A percentile compares a stretch with the other conserved stretches of the same genome.
These are phyloP conservation scores for Myotis pilosus DNA, from an alignment of 2,797 vertebrate genomes.

Conservation along the genomic window DNA sequence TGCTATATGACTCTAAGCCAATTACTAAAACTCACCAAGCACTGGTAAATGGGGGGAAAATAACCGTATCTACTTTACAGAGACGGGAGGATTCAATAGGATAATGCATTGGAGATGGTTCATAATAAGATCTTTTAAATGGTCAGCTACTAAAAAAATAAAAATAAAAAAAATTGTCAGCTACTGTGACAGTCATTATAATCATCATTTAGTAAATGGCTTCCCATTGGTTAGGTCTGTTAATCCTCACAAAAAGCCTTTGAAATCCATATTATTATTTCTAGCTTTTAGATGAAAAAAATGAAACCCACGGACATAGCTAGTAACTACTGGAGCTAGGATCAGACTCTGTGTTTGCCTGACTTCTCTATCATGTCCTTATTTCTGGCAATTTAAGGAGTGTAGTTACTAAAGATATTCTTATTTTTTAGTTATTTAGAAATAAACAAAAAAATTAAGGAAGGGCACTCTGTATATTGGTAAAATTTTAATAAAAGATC, in stretches of 20 bases:
- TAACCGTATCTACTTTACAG: not conserved
- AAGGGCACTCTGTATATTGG: not conserved
- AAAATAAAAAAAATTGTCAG: not conserved
- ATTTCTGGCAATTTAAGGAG: not conserved
- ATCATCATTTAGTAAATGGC: not conserved
- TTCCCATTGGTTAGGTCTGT: not conserved
- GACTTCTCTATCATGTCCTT: not conserved
- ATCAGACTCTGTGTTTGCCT: not conserved
- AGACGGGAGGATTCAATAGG: not conserved
- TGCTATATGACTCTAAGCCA: not conserved
- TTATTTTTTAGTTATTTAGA: conserved; percentile 5
- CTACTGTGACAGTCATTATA: not conserved
- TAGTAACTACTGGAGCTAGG: not conserved
- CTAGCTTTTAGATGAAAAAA: not conserved
- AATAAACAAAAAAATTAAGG: not conserved
- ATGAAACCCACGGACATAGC: not conserved
- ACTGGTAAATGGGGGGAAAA: not conserved
- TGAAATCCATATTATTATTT: not conserved
- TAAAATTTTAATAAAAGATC: not conserved
- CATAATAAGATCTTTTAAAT: not conserved
- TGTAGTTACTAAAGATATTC: not conserved
- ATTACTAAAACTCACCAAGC: not conserved
- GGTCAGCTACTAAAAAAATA: not conserved
- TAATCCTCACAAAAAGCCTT: conserved; percentile 16
- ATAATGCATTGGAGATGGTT: not conserved